These are phyloP conservation scores for Pterois miles DNA, from an alignment of 2,797 vertebrate genomes.

Conservation along the genomic window DNA sequence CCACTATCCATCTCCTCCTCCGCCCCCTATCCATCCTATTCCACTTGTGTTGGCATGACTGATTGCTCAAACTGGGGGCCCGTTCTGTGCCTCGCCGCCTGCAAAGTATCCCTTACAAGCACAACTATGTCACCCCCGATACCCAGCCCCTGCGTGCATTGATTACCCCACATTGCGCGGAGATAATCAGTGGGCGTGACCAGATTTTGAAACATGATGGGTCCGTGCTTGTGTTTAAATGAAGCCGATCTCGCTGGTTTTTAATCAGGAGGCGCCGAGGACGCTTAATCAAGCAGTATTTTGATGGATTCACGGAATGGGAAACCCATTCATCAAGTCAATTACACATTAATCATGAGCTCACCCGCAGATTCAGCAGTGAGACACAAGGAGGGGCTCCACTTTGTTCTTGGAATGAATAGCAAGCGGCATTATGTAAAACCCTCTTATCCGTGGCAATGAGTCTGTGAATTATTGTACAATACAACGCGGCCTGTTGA, in stretches of 20 bases:
- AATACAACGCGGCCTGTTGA: slow-evolving; percentile 33
- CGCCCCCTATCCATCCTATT: slow-evolving; percentile 64
- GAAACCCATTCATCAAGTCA: slow-evolving; percentile 84
- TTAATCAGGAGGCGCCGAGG: slow-evolving; percentile 76
- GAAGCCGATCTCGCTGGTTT: slow-evolving; percentile 75
- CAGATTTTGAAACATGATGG: slow-evolving; percentile 71
- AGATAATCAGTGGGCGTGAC: slow-evolving; percentile 78
- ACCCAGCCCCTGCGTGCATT: slow-evolving; percentile 49
- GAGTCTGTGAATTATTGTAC: slow-evolving; percentile 58
- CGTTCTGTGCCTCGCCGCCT: slow-evolving; percentile 35
- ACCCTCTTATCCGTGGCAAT: slow-evolving; percentile 59
- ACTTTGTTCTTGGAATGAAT: slow-evolving; percentile 74
- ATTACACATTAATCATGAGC: slow-evolving; percentile 83
- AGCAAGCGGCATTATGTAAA: slow-evolving; percentile 66
- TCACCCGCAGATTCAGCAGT: slow-evolving; percentile 70
- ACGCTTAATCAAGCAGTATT: slow-evolving; percentile 78
- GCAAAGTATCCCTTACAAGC: slow-evolving; percentile 58
- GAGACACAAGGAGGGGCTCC: slow-evolving; percentile 68
- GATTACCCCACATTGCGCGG: slow-evolving; percentile 62
- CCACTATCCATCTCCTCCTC: slow-evolving; percentile 64
- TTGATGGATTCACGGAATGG: slow-evolving; percentile 80
- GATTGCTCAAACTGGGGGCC: slow-evolving; percentile 64
- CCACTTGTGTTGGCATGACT: slow-evolving; percentile 72
- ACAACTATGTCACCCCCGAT: slow-evolving; percentile 48
- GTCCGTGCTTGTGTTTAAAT: slow-evolving; percentile 74